Evolutionary conservation across 2,888 invertebrate genomes (phyloP), one percentile per base, ranked within the genome.

Genomic region (Chloromyia formosa): DNA sequence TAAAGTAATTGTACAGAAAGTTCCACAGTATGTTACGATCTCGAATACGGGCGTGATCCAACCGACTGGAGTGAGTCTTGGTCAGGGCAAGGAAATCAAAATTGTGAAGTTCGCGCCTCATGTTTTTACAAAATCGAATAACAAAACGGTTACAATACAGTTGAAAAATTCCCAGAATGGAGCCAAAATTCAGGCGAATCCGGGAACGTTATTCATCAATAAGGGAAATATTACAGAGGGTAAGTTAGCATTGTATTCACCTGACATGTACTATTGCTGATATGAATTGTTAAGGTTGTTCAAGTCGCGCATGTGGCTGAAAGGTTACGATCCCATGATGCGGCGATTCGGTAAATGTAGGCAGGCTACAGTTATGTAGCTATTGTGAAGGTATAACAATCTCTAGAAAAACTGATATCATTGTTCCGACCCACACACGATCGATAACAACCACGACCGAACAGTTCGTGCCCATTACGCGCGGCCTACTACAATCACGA

Each of bases 1-100:
- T 40, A 79, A 79, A 77, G 79, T 79, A 2, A 78, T 80, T 54
- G 80, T 80, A 61, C 79, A 79, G 61, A 79, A 79, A 76, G 77
- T 79, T 54, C 80, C 78, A 45, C 79, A 79, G 75, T 76, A 78
- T 56, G 68, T 79, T 58, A 78, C 77, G 7, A 54, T 79, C 68
- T 75, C 77, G n/a, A 77, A 76, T 58, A 56, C 74, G 9, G 35
- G 54, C 20, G 54, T 62, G 12, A 45, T 66, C 20, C 66, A 56
- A 27, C 54, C 74, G 64, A 23, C 49, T 12, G 14, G 40, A 69
- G 10, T 64, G 7, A 77, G 73, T 68, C 7, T 74, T 14, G 56
- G 73, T 16, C 61, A 73, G 18, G 76, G 75, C 16, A 77, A 77
- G 74, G 78, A 78, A 74, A 76, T 80, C 18, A 80, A 80, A 78